Percentiles rank a stretch among this genome's conserved stretches.
Conservation (phyloP, 2,797 vertebrate species). For the Xenopus petersii region DNA sequence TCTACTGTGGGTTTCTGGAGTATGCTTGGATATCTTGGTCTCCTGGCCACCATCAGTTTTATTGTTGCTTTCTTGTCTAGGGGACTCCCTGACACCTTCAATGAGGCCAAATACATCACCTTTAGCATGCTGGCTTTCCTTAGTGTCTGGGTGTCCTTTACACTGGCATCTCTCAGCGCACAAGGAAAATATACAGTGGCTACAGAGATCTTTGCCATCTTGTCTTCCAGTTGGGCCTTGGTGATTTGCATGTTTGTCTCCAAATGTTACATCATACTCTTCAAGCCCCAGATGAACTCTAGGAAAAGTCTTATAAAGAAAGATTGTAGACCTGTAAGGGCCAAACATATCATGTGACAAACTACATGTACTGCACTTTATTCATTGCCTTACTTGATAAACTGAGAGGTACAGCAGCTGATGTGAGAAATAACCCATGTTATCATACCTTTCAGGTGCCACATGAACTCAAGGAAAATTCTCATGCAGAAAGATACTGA, state of each 20-base stretch:
- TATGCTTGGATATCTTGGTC: conserved; percentile 39
- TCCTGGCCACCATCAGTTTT: conserved; percentile 38
- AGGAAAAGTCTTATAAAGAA: conserved; percentile 4
- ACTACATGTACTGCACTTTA: too few relatives aligned
- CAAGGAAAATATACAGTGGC: conserved; percentile 13
- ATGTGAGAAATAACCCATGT: too few relatives aligned
- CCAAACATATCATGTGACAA: too few relatives aligned
- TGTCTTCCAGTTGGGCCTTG: conserved; percentile 19
- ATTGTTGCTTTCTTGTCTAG: conserved; percentile 36
- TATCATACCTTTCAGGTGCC: too few relatives aligned
- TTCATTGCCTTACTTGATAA: too few relatives aligned
- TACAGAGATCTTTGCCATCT: conserved; percentile 20
- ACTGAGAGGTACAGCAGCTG: too few relatives aligned
- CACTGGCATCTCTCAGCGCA: conserved; percentile 15
- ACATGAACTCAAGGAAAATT: too few relatives aligned
- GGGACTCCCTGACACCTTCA: conserved; percentile 34
- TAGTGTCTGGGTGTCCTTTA: conserved; percentile 25
- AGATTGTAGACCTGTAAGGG: neutral
- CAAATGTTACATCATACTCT: conserved; percentile 19
- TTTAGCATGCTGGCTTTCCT: conserved; percentile 38
- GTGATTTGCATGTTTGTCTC: conserved; percentile 10
- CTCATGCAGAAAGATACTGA: too few relatives aligned
- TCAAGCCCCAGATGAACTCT: conserved; percentile 3
- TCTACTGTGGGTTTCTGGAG: conserved; percentile 22
- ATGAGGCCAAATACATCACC: conserved; percentile 42